These are phyloP conservation scores for Gortyna flavago DNA, from an alignment of 2,888 invertebrate genomes.

Conservation along the genomic window DNA sequence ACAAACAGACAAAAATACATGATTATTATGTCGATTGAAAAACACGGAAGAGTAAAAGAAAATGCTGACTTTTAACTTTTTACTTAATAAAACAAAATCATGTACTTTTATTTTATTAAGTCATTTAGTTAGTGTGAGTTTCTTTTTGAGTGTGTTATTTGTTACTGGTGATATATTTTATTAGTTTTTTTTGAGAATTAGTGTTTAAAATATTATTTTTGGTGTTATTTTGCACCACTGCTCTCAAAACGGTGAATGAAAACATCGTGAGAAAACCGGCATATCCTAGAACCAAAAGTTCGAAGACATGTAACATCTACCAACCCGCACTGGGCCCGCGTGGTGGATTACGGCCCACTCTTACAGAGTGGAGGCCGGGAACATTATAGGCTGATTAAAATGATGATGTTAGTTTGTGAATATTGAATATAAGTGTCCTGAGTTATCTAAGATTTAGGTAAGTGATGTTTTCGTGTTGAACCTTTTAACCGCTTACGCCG, in stretches of 20 bases:
- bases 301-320: neutral
- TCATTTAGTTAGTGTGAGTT: neutral
- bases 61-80: slow-evolving; percentile 10
- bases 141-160: no score
- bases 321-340: neutral
- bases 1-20: slow-evolving; percentile 9
- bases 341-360: no score
- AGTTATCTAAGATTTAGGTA: neutral
- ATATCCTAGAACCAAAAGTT: neutral
- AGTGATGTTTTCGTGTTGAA: no score
- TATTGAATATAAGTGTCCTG: no score
- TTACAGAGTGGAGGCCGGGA: no score
- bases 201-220: neutral
- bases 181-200: neutral
- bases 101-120: neutral
- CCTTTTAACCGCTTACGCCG: no score
- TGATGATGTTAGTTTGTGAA: no score
- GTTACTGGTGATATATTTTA: neutral
- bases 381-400: no score
- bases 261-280: no score
- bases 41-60: slow-evolving; percentile 20
- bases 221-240: neutral
- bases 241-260: neutral
- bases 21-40: neutral
- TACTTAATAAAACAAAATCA: neutral